Evolutionary conservation across 1,140 invertebrate species (phyloP), one percentile per base, ranked within the genome.

Genomic region (Dinothrombium tinctorium): DNA sequence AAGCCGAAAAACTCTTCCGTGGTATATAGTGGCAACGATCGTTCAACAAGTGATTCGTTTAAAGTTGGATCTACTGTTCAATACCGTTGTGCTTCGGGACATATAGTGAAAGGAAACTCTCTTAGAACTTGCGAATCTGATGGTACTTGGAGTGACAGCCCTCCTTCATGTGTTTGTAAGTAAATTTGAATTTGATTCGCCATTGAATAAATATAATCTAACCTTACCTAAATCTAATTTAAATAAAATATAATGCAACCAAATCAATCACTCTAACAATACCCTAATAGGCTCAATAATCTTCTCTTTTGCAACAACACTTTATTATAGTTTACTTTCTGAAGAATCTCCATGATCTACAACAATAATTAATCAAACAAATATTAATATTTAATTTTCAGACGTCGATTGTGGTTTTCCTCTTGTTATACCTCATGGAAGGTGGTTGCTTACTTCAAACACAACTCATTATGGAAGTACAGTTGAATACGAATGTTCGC

Each of bases 11-110:
- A 84, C 51, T 76, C 78, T 32, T 74, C 83, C 9, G 61, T 86
- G 1, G 79, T 79, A 0, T 74, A 86, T 7, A 78, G 76, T 0
- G 74, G 76, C n/a, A 87, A 87, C 54, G 82, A 86, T 51, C 31
- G 52, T 4, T 48, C 52, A 2, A 49, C 47, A 1, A 41, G 42
- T 26, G 72, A 74, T 37, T 80, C 78, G 0, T 86, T 80, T 57
- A 76, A 78, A 53, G 79, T 87, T 42, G 78, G 79, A 0, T 77
- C 81, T 2, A 56, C 82, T 1, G 75, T 77, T 0, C 84, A 86
- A 52, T 89, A 84, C 54, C 64, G 80, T 9, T 89, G 83, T 53
- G 78, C 86, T 52, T 61, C 78, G 47, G 84, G 84, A 0, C 87
- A 84, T 56, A 78, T 78, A 55, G 73, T 90, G 7, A 46, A 54